Evolutionary conservation across 2,797 vertebrate genomes (phyloP), one percentile per base, ranked within the genome.

Genomic region (Hoplostethus atlanticus): DNA sequence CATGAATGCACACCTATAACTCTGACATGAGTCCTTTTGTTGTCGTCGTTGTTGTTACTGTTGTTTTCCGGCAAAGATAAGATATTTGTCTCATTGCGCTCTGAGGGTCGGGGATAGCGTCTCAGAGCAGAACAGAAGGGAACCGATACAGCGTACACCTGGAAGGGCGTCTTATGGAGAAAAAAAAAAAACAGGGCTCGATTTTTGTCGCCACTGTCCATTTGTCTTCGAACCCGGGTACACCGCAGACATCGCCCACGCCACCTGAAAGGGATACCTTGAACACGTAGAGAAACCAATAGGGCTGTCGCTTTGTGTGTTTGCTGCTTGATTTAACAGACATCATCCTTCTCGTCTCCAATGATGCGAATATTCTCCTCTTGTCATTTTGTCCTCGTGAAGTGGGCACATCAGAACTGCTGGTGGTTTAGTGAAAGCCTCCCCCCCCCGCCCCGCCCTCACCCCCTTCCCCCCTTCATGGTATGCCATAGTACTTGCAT

Each of bases 401-500:
- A 83, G 55, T 85, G 89, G 82, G 79, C 88, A 83, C 88, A 84
- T 91, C 72, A 80, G 76, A 83, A 76, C 65, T 70, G 83, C 89
- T 87, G 85, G 81, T 92, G 89, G 79, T 90, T 81, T 91, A 90
- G 89, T 77, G 68, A 90, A 88, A 84, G 82, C 82, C 87, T 80
- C 50, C 72, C 69, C 86, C 21, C 21, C 1, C 21, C n/a, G n/a
- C n/a, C n/a, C 21, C 1, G 21, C 21, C 21, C 21, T 21, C 21
- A 21, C 21, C 21, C 21, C 21, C 1, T 1, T 86, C 68, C 68
- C 77, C 34, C 84, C 73, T 64, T 85, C 81, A 83, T 69, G 56
- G 71, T 88, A 87, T 84, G 88, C 91, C 92, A 90, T 87, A 91
- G 90, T 92, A 91, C 87, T 90, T 87, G 90, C 86, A 90, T 93